phyloP scores from a whole-genome alignment of 2,113 vertebrate genomes.

The Aptenodytes forsteri region DNA sequence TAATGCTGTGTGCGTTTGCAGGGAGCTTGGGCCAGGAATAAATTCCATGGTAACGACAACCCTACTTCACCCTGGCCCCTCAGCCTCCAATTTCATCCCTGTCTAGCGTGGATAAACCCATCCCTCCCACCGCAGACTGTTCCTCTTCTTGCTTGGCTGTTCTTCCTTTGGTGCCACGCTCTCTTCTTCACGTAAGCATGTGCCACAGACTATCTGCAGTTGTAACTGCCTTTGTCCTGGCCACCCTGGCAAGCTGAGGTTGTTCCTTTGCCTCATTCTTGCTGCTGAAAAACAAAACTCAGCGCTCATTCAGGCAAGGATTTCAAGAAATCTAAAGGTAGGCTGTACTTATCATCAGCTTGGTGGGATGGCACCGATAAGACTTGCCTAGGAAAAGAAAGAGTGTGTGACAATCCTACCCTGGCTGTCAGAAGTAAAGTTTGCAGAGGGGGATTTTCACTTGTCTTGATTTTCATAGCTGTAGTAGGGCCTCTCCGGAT shows the following conservation, averaged over 20 bases:
- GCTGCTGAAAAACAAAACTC: neutral
- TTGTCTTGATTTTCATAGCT: neutral
- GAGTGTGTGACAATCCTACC: neutral
- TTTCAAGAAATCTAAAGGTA: neutral
- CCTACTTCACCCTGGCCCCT: neutral
- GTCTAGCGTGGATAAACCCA: neutral
- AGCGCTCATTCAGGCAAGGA: neutral
- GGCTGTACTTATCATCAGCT: neutral
- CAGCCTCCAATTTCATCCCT: neutral
- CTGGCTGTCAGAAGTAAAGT: neutral
- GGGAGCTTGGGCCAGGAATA: neutral
- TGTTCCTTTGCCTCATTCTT: neutral
- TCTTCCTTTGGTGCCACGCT: neutral
- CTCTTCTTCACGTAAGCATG: rapidly evolving
- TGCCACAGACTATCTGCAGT: neutral
- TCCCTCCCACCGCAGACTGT: neutral
- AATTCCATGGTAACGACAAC: neutral
- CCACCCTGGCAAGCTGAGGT: neutral
- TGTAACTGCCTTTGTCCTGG: neutral
- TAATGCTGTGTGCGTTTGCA: neutral
- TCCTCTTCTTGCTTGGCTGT: neutral
- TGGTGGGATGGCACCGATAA: neutral
- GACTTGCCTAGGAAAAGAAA: neutral
- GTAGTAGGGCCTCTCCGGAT: neutral
- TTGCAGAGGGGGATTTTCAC: neutral